Evolutionary conservation across 2,888 invertebrate species (phyloP).

Genomic region (Halictus quadricinctus): DNA sequence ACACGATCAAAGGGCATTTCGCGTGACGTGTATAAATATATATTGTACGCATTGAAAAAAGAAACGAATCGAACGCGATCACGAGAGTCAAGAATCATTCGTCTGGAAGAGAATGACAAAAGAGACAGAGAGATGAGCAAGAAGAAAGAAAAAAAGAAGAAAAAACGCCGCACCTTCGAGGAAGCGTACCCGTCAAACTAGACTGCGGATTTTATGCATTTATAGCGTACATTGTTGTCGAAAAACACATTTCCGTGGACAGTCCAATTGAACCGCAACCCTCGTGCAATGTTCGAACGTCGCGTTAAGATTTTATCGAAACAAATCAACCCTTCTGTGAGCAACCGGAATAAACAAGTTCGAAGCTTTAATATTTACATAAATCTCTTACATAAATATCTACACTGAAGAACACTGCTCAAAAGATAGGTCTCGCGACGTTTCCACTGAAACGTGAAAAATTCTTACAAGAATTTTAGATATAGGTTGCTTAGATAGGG

Average conservation of each 20-base stretch:
- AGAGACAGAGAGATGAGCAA: background rate
- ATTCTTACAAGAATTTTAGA: background rate
- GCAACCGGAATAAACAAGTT: background rate
- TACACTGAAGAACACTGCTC: slow-evolving; percentile 1
- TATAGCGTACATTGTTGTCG: background rate
- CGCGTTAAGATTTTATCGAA: background rate
- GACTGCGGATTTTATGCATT: slow-evolving; percentile 10
- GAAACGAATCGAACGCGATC: background rate
- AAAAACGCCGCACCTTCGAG: slow-evolving; percentile 22
- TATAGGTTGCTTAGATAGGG: background rate
- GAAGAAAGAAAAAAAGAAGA: background rate
- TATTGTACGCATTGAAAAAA: background rate
- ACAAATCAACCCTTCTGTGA: background rate
- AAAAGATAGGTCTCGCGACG: background rate
- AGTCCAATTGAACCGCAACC: slow-evolving; percentile 1
- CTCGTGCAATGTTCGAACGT: background rate
- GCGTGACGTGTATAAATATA: slow-evolving; percentile 27
- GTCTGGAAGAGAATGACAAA: background rate
- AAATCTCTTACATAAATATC: background rate
- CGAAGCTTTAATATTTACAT: slow-evolving; percentile 4
- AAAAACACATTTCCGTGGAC: background rate
- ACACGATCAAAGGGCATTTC: slow-evolving; percentile 46
- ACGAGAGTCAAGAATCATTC: background rate
- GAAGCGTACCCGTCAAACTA: slow-evolving; percentile 11
- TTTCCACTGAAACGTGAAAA: background rate